Conservation (phyloP, 2,888 invertebrate genomes). For the Pandemis corylana region DNA sequence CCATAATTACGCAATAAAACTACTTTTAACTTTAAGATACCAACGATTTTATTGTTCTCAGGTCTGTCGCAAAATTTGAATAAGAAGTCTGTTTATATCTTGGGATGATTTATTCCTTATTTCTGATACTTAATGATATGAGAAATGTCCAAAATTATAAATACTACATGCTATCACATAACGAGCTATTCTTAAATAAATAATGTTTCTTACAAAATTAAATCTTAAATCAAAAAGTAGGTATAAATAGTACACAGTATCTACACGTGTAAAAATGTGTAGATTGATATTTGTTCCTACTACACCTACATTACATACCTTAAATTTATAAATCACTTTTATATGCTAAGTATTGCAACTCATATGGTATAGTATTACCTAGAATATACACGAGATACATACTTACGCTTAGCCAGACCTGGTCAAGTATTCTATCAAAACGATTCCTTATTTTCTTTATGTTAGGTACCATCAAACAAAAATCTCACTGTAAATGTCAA, state of each 20-base stretch:
- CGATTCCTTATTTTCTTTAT: too few relatives aligned
- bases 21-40: background rate
- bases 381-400: background rate
- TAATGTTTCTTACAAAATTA: constrained; percentile 11
- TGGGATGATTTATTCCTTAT: constrained; percentile 54
- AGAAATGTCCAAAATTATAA: constrained; percentile 65
- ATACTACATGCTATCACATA: constrained; percentile 66
- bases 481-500: too few relatives aligned
- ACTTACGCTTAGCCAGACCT: background rate
- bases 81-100: constrained; percentile 24
- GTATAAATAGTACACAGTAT: constrained; percentile 2
- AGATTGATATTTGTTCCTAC: background rate
- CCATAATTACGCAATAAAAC: background rate
- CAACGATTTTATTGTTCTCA: too few relatives aligned
- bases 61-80: background rate
- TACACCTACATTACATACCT: background rate
- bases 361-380: background rate
- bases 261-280: background rate
- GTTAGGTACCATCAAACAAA: too few relatives aligned
- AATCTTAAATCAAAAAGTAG: background rate
- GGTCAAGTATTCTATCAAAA: background rate
- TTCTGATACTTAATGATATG: constrained; percentile 55
- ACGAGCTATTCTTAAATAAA: constrained; percentile 55
- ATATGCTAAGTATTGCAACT: constrained; percentile 10
- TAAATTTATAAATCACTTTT: background rate